Percentiles rank a stretch among this genome's conserved stretches.
Conservation (phyloP, 2,797 vertebrate genomes). For the Coendou prehensilis region DNA sequence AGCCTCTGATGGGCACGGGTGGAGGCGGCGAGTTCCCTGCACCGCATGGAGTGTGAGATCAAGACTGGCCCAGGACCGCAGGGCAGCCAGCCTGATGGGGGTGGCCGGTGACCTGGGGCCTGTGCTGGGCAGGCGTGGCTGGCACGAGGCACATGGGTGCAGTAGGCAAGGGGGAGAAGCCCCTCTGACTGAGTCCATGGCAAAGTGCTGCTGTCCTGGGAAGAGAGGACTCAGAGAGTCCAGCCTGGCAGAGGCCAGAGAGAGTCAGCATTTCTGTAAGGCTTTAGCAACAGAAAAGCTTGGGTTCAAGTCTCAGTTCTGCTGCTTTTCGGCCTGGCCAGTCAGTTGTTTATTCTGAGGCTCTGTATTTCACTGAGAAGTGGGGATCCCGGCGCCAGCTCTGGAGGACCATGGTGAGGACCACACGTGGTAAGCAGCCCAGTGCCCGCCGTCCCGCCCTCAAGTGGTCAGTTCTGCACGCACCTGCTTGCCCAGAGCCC, state of each 20-base stretch:
- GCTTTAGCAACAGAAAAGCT: neutral
- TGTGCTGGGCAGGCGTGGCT: neutral
- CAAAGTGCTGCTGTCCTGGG: neutral
- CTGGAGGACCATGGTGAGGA: neutral
- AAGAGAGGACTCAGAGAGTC: neutral
- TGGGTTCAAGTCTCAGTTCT: neutral
- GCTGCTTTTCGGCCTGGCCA: neutral
- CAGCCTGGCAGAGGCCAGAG: too few species aligned
- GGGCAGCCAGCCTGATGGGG: neutral
- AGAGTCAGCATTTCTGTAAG: neutral
- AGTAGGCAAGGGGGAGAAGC: too few species aligned
- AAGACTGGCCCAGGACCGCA: neutral
- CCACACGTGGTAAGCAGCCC: neutral
- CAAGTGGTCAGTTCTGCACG: neutral
- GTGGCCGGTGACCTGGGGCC: too few species aligned
- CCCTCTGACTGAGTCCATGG: too few species aligned
- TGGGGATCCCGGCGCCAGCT: neutral
- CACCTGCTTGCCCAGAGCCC: neutral
- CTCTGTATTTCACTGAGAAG: neutral
- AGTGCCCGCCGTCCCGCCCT: neutral
- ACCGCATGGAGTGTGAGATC: neutral
- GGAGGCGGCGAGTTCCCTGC: neutral
- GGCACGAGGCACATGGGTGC: rapidly evolving
- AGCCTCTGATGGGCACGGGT: too few species aligned
- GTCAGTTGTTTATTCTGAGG: neutral